Evolutionary conservation across 2,888 invertebrate species (phyloP).

Genomic region (Zeuzera pyrina): DNA sequence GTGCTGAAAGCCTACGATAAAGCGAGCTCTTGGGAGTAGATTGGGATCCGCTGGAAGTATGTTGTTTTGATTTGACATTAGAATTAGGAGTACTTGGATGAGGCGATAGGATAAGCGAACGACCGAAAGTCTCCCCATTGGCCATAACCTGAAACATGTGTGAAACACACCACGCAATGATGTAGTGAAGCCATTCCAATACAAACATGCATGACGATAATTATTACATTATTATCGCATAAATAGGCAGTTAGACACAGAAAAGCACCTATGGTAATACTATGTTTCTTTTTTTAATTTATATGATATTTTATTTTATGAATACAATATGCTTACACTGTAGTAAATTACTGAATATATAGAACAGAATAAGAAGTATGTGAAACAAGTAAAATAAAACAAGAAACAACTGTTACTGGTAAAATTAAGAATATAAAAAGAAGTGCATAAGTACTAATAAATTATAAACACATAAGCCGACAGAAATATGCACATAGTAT

Average conservation of each 20-base stretch:
- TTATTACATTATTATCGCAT: constrained; percentile 33
- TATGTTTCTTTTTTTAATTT: too few species aligned
- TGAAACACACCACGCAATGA: constrained; percentile 74
- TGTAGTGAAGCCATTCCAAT: constrained; percentile 73
- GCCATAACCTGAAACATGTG: constrained; percentile 80
- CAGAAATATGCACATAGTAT: too few species aligned
- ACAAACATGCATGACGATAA: constrained; percentile 64
- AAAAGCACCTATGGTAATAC: constrained; percentile 42
- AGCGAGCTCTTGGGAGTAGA: constrained; percentile 62
- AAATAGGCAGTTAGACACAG: constrained; percentile 51
- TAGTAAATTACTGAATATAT: too few species aligned
- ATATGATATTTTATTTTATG: too few species aligned
- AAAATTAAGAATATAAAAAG: too few species aligned
- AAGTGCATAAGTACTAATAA: too few species aligned
- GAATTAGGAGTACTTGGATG: constrained; percentile 53
- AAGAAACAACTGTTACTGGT: too few species aligned
- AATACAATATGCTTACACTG: too few species aligned
- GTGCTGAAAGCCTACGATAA: constrained; percentile 62
- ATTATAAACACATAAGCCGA: too few species aligned
- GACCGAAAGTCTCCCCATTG: constrained; percentile 77
- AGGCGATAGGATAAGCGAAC: constrained; percentile 74
- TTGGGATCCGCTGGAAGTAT: constrained; percentile 54
- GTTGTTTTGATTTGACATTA: constrained; percentile 41
- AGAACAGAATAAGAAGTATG: too few species aligned
- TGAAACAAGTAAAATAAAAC: too few species aligned